Evolutionary conservation across 1,140 invertebrate species (phyloP).

Genomic region (Drosophila nigrodunni): DNA sequence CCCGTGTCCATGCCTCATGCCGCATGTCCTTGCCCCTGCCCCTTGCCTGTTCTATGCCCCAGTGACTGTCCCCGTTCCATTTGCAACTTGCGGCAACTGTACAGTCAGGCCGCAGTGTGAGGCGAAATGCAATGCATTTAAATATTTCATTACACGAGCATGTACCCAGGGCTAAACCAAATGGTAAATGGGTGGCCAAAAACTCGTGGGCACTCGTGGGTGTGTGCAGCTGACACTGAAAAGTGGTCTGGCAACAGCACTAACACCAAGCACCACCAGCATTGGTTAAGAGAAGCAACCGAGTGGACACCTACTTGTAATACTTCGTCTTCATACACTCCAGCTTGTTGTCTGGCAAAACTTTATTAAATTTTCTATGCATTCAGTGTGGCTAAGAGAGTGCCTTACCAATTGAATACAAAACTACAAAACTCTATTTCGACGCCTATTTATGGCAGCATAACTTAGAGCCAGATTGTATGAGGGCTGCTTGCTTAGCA

Average conservation of each 20-base stretch:
- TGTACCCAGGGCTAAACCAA: constrained; percentile 15
- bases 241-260: constrained; percentile 51
- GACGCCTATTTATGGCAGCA: constrained; percentile 45
- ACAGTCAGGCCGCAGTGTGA: constrained; percentile 2
- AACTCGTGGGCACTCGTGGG: constrained; percentile 46
- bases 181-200: constrained; percentile 37
- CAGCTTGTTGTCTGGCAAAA: constrained; percentile 14
- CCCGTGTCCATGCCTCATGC: not conserved
- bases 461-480: constrained; percentile 19
- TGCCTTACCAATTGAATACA: constrained; percentile 46
- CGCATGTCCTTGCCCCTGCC: too few species aligned
- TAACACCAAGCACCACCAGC: constrained; percentile 1
- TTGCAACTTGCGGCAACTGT: constrained; percentile 9
- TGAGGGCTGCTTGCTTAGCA: constrained; percentile 2
- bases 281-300: constrained; percentile 13
- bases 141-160: constrained; percentile 44
- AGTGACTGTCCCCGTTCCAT: not conserved
- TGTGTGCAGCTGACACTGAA: constrained; percentile 62
- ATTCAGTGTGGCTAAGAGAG: constrained; percentile 10
- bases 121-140: constrained; percentile 58
- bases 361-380: constrained; percentile 45
- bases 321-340: constrained; percentile 7
- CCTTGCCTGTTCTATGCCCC: too few species aligned
- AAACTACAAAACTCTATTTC: constrained; percentile 52
- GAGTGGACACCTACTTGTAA: constrained; percentile 46